Percentiles rank a stretch among this genome's conserved stretches.
Evolutionary conservation across 2,888 invertebrate genomes (phyloP).

Genomic region (Tenthredo livida): DNA sequence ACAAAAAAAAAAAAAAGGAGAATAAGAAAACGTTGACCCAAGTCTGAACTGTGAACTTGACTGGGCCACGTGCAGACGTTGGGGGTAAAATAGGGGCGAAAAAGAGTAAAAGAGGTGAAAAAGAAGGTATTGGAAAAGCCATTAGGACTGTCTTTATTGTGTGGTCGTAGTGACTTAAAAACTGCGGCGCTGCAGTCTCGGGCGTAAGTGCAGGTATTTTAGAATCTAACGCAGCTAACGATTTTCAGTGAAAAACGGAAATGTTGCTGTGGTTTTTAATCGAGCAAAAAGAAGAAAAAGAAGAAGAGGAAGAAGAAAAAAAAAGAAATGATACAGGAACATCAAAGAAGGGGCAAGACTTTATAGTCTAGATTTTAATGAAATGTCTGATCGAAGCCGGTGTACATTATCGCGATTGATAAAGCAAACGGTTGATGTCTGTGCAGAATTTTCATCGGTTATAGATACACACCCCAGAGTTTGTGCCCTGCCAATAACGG

Average conservation of each 20-base stretch:
- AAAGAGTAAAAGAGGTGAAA: slow-evolving; percentile 29
- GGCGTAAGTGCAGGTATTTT: background rate
- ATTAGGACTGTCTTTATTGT: slow-evolving; percentile 69
- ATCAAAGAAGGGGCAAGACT: background rate
- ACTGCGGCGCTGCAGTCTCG: slow-evolving; percentile 54
- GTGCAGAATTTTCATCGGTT: background rate
- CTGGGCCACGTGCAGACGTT: slow-evolving; percentile 50
- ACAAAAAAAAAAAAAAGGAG: background rate
- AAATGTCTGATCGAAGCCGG: background rate
- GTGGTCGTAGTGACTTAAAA: slow-evolving; percentile 62
- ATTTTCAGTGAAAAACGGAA: background rate
- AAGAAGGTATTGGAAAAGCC: slow-evolving; percentile 67
- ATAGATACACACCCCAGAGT: background rate
- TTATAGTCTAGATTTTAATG: background rate
- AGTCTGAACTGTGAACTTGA: slow-evolving; percentile 42
- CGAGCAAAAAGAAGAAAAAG: background rate
- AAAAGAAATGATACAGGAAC: background rate
- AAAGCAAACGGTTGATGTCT: slow-evolving; percentile 8
- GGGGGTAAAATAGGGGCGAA: slow-evolving; percentile 42
- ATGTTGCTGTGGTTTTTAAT: background rate
- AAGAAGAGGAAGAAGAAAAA: too few species aligned
- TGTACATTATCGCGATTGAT: background rate
- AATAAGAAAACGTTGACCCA: slow-evolving; percentile 33
- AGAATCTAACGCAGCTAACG: background rate
- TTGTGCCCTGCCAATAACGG: background rate